phyloP scores from a whole-genome alignment of 2,888 invertebrate genomes.

The Lithodes maja region DNA sequence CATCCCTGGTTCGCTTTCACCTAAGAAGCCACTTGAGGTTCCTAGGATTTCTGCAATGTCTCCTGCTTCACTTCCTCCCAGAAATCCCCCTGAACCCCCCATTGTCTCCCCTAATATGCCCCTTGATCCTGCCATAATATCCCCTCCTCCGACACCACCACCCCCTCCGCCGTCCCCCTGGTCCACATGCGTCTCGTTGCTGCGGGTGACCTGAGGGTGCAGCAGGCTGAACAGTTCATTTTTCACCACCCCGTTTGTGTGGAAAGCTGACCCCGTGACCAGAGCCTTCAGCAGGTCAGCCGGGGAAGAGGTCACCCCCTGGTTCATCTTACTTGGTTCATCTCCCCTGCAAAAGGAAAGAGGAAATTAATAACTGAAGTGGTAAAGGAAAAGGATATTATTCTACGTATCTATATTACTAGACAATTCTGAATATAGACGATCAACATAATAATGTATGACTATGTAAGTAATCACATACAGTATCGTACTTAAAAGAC shows the following conservation, averaged over 20 bases:
- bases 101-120: background rate
- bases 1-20: too few species aligned
- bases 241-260: constrained; percentile 20
- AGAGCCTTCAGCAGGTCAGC: constrained; percentile 36
- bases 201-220: constrained; percentile 26
- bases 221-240: constrained; percentile 37
- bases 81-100: background rate
- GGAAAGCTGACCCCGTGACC: constrained; percentile 49
- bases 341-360: constrained; percentile 26
- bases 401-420: too few species aligned
- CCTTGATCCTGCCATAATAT: background rate
- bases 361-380: background rate
- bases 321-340: constrained; percentile 53
- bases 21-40: too few species aligned
- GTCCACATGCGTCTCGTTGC: constrained; percentile 32
- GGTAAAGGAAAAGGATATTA: background rate
- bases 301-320: constrained; percentile 42
- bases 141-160: background rate
- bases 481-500: too few species aligned
- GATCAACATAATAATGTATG: too few species aligned
- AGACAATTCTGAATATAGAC: too few species aligned
- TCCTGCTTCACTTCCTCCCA: background rate
- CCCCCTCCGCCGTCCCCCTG: constrained; percentile 37
- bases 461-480: too few species aligned
- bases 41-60: background rate